Evolutionary conservation across 2,797 vertebrate genomes (phyloP).

Genomic region (Galago senegalensis): DNA sequence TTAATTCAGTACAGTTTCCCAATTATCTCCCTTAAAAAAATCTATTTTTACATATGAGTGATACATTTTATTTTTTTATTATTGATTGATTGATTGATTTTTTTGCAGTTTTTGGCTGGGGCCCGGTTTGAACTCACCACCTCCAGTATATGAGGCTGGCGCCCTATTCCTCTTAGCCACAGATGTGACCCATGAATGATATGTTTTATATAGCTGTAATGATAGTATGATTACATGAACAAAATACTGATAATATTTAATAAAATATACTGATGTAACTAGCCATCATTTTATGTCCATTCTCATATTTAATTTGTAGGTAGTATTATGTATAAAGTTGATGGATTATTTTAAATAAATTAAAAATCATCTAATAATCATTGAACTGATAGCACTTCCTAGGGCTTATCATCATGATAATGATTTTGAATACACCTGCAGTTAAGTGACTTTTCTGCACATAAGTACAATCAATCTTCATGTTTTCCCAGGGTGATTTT

Average conservation of each 20-base stretch:
- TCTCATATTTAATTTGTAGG: neutral
- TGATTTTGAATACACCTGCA: neutral
- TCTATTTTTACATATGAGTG: neutral
- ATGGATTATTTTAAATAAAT: neutral
- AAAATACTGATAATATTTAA: neutral
- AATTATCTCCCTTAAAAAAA: neutral
- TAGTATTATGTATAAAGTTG: neutral
- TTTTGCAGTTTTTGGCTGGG: too few relatives aligned
- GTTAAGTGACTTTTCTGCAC: neutral
- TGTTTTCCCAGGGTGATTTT: slow-evolving; percentile 45
- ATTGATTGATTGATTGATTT: too few relatives aligned
- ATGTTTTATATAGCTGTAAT: neutral
- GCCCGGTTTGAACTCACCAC: too few relatives aligned
- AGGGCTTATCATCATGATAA: neutral
- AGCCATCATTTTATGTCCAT: neutral
- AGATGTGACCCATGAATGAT: too few relatives aligned
- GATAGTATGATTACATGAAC: neutral
- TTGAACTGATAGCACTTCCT: neutral
- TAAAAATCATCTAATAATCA: neutral
- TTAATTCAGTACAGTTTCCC: neutral
- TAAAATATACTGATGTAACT: neutral
- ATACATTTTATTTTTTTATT: too few relatives aligned
- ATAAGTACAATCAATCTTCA: neutral
- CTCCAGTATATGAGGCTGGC: too few relatives aligned
- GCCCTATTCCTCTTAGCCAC: too few relatives aligned